These are phyloP conservation scores for Scaptomyza graminum DNA, from an alignment of 1,140 invertebrate genomes.

Conservation along the genomic window DNA sequence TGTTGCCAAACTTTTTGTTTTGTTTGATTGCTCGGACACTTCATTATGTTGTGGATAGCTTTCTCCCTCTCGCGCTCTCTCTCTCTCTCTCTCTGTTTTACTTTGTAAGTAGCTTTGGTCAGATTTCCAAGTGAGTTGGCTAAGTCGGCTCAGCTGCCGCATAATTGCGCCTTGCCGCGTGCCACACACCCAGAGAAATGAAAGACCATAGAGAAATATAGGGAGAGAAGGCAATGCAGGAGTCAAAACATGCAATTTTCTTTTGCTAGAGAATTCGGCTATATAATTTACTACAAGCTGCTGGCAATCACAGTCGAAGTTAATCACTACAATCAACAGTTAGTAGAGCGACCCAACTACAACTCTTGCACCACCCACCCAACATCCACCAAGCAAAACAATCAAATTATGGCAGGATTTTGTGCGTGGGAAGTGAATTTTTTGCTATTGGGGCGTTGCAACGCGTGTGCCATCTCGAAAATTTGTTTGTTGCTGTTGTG, in stretches of 20 bases:
- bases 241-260: slow-evolving; percentile 78
- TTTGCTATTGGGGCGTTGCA: slow-evolving; percentile 15
- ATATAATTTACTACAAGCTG: slow-evolving; percentile 58
- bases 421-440: slow-evolving; percentile 38
- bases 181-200: slow-evolving; percentile 38
- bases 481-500: slow-evolving; percentile 16
- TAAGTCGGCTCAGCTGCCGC: slow-evolving; percentile 73
- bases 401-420: slow-evolving; percentile 73
- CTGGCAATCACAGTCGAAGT: slow-evolving; percentile 55
- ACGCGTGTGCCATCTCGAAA: slow-evolving; percentile 37
- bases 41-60: slow-evolving; percentile 50
- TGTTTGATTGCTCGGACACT: slow-evolving; percentile 53
- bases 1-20: slow-evolving; percentile 56
- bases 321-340: slow-evolving; percentile 83
- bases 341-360: slow-evolving; percentile 20
- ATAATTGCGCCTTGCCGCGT: slow-evolving; percentile 45
- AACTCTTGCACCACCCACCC: slow-evolving; percentile 3
- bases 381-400: slow-evolving; percentile 49
- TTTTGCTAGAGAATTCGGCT: slow-evolving; percentile 47
- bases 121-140: slow-evolving; percentile 73
- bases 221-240: slow-evolving; percentile 5
- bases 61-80: background rate
- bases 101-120: slow-evolving; percentile 28
- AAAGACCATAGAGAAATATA: background rate
- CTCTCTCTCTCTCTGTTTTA: background rate